phyloP scores from a whole-genome alignment of 2,888 invertebrate species.

The Phanerotoma sp. region DNA sequence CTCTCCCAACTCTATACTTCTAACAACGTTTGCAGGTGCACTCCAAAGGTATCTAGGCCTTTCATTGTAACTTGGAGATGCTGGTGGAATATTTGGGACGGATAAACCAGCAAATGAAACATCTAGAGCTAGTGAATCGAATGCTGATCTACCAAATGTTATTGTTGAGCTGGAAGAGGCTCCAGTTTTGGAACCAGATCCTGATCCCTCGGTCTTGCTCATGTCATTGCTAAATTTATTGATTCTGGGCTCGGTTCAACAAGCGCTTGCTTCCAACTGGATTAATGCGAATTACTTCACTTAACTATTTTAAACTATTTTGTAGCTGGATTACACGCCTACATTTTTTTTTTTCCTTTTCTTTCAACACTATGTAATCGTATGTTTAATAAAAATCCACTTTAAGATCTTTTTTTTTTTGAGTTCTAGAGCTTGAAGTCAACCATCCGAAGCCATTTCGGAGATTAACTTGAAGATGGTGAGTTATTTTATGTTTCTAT shows the following conservation, averaged over 20 bases:
- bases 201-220: slow-evolving; percentile 32
- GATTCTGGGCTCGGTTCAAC: not conserved
- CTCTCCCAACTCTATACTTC: not conserved
- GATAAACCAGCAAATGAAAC: slow-evolving; percentile 42
- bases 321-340: no score
- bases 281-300: no score
- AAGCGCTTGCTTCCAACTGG: no score
- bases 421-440: no score
- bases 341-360: no score
- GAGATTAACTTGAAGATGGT: no score
- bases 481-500: no score
- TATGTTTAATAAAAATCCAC: no score
- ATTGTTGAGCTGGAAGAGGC: slow-evolving; percentile 29
- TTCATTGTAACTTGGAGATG: not conserved
- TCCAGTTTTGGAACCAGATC: slow-evolving; percentile 25
- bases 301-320: no score
- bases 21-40: slow-evolving; percentile 24
- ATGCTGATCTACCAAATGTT: slow-evolving; percentile 40
- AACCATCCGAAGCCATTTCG: no score
- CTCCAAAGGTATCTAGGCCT: slow-evolving; percentile 30
- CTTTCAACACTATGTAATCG: no score
- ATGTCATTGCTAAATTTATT: slow-evolving; percentile 35
- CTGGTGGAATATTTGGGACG: slow-evolving; percentile 2
- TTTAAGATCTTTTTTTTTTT: no score
- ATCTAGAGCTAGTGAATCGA: slow-evolving; percentile 48